Conservation (phyloP, 2,113 vertebrate species). For the Oreamnos americanus region DNA sequence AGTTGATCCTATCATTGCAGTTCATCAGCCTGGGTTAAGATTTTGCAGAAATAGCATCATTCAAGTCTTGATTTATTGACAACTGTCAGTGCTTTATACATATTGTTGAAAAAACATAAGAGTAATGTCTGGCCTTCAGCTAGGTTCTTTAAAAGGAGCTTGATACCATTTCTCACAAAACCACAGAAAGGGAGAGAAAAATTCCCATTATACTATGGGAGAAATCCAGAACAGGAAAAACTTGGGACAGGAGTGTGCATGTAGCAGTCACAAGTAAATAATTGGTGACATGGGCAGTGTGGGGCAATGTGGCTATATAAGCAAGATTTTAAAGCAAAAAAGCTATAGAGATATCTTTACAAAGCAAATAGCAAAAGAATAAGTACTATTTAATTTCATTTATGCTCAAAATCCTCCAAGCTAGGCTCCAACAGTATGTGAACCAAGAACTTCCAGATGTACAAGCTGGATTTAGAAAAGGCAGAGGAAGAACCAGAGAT, state of each 20-base stretch:
- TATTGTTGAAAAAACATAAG: not conserved
- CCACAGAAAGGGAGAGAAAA: not conserved
- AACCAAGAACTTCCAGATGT: not conserved
- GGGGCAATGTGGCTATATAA: not conserved
- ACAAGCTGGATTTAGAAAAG: not conserved
- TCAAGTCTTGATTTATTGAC: not conserved
- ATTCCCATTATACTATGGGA: not conserved
- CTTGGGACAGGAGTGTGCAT: accelerated
- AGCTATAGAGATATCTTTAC: not conserved
- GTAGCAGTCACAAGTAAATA: not conserved
- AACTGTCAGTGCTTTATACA: not conserved
- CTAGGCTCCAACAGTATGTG: not conserved
- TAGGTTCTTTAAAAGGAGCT: not conserved
- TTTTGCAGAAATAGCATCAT: not conserved
- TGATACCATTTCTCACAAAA: not conserved
- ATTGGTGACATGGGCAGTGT: accelerated
- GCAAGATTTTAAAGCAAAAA: not conserved
- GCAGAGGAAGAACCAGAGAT: not conserved
- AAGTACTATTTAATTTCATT: not conserved
- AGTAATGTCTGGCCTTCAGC: not conserved
- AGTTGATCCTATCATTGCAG: not conserved
- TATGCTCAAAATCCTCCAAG: not conserved
- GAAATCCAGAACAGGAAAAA: not conserved
- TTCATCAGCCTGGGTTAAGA: not conserved
- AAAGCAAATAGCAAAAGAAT: not conserved